Evolutionary conservation across 1,140 invertebrate genomes (phyloP).

Genomic region (Onthophagus taurus): DNA sequence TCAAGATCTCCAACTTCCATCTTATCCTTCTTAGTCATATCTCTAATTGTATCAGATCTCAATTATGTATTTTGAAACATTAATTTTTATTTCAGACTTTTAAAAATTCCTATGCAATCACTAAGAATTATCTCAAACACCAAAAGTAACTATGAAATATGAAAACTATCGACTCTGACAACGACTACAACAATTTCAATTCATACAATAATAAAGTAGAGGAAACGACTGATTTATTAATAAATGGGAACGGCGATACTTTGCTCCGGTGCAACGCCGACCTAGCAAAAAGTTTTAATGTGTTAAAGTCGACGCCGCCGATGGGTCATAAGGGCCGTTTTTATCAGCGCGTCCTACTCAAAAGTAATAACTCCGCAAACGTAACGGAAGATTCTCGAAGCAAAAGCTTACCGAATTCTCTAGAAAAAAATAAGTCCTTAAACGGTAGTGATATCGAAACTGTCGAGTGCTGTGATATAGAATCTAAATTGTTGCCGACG

Average conservation of each 20-base stretch:
- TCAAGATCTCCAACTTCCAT: no score
- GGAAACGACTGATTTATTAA: slow-evolving; percentile 19
- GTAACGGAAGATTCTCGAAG: slow-evolving; percentile 21
- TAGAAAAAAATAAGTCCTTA: slow-evolving; percentile 18
- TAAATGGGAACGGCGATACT: slow-evolving; percentile 12
- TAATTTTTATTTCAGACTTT: neutral
- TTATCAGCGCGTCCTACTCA: slow-evolving; percentile 19
- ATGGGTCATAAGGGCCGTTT: slow-evolving; percentile 22
- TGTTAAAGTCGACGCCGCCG: slow-evolving; percentile 18
- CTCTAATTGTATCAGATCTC: no score
- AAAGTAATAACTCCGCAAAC: slow-evolving; percentile 6
- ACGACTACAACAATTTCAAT: slow-evolving; percentile 13
- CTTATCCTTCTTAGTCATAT: no score
- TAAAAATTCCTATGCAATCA: neutral
- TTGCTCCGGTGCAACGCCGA: slow-evolving; percentile 19
- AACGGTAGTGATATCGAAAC: slow-evolving; percentile 13
- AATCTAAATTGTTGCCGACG: slow-evolving; percentile 19
- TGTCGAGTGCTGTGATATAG: slow-evolving; percentile 17
- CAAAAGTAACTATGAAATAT: slow-evolving; percentile 12
- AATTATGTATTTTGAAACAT: no score
- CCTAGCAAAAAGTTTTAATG: slow-evolving; percentile 14
- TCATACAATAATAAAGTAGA: slow-evolving; percentile 16
- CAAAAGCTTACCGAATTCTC: slow-evolving; percentile 25
- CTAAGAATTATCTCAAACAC: no score
- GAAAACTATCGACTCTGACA: slow-evolving; percentile 17